Evolutionary conservation across 2,113 vertebrate species (phyloP).

Genomic region (Hippoglossus stenolepis): DNA sequence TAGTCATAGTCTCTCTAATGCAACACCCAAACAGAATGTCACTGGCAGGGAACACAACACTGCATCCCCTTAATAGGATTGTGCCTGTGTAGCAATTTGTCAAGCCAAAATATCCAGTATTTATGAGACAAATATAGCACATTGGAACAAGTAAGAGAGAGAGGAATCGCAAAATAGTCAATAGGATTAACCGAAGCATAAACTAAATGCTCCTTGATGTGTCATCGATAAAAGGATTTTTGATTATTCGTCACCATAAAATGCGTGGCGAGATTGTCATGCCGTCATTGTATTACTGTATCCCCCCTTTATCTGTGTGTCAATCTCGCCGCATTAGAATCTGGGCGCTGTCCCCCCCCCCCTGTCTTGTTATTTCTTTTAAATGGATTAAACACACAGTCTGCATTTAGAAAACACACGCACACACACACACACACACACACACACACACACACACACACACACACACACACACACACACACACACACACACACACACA

Average conservation of each 20-base stretch:
- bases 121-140: slow-evolving; percentile 82
- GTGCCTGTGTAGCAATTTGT: slow-evolving; percentile 77
- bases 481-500: slow-evolving; percentile 22
- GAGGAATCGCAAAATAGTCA: slow-evolving; percentile 79
- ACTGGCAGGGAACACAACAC: slow-evolving; percentile 70
- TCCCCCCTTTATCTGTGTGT: slow-evolving; percentile 77
- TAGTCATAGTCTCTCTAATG: slow-evolving; percentile 63
- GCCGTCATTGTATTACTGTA: slow-evolving; percentile 76
- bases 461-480: slow-evolving; percentile 4
- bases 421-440: background rate
- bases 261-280: slow-evolving; percentile 77
- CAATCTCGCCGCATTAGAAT: slow-evolving; percentile 78
- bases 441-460: slow-evolving; percentile 39
- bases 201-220: slow-evolving; percentile 83
- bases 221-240: slow-evolving; percentile 84
- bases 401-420: slow-evolving; percentile 69
- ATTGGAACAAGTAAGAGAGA: slow-evolving; percentile 71
- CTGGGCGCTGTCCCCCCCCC: slow-evolving; percentile 58
- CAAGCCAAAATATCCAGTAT: slow-evolving; percentile 78
- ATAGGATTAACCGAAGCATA: slow-evolving; percentile 81
- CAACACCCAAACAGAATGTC: slow-evolving; percentile 75
- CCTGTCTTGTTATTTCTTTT: slow-evolving; percentile 41
- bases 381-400: slow-evolving; percentile 74
- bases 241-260: slow-evolving; percentile 83
- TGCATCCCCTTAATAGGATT: slow-evolving; percentile 79